Conservation (phyloP, 2,888 invertebrate species). For the Neoitamus cyanurus region DNA sequence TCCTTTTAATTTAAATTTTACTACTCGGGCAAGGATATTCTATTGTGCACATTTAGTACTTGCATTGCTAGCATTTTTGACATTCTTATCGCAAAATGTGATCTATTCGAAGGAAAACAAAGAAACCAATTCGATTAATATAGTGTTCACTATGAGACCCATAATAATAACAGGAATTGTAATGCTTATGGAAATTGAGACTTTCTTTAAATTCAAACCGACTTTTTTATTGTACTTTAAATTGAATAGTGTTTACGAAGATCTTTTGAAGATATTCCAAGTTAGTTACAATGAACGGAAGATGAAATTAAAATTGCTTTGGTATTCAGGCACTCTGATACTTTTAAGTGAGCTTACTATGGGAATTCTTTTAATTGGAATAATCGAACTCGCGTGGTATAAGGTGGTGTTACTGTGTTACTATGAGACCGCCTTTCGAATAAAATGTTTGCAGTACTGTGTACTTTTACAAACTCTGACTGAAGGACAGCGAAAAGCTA, state of each 20-base stretch:
- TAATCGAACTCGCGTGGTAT: neutral
- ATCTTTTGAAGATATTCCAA: neutral
- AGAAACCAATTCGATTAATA: neutral
- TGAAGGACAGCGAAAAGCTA: neutral
- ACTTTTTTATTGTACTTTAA: neutral
- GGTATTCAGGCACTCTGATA: neutral
- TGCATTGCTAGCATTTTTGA: neutral
- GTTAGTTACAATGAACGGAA: neutral
- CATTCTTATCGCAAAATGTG: neutral
- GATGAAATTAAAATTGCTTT: neutral
- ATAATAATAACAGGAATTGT: neutral
- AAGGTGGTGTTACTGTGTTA: neutral
- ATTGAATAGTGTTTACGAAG: neutral
- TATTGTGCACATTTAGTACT: neutral
- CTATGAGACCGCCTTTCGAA: neutral
- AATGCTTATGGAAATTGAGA: neutral
- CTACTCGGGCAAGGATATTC: neutral
- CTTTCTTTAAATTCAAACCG: neutral
- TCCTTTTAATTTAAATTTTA: neutral
- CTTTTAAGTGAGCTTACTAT: neutral
- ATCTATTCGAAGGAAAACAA: neutral
- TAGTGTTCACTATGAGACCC: neutral
- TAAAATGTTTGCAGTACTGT: neutral
- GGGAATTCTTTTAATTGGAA: neutral
- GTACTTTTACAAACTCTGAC: neutral